Evolutionary conservation across 2,113 vertebrate species (phyloP).

Genomic region (Lipophrys pholis): DNA sequence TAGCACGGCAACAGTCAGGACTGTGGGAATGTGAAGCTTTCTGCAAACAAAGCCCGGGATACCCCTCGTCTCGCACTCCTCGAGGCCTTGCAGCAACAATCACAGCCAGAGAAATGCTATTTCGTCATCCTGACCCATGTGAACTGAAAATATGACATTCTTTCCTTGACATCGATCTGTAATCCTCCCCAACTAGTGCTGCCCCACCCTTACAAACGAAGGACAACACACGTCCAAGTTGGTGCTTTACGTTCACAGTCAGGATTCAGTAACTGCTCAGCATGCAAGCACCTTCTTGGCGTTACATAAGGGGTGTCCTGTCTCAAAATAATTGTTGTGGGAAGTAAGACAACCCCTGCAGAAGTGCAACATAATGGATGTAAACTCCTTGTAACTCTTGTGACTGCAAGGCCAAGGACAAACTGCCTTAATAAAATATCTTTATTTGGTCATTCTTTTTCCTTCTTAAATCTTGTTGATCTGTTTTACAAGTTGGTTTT

Average conservation of each 20-base stretch:
- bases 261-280: constrained; percentile 3
- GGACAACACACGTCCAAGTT: not conserved
- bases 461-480: not conserved
- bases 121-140: constrained; percentile 38
- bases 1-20: constrained; percentile 51
- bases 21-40: constrained; percentile 66
- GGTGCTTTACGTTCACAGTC: not conserved
- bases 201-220: not conserved
- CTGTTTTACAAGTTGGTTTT: not conserved
- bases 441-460: not conserved
- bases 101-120: constrained; percentile 26
- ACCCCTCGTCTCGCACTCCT: constrained; percentile 35
- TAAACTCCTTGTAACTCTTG: no score
- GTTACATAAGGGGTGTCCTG: not conserved
- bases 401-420: no score
- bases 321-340: not conserved
- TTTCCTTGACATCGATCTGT: constrained; percentile 2
- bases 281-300: not conserved
- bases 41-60: constrained; percentile 61
- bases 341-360: no score
- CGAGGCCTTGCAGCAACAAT: constrained; percentile 38
- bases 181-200: not conserved
- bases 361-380: no score
- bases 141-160: constrained; percentile 41
- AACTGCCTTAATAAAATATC: not conserved